phyloP scores from a whole-genome alignment of 2,113 vertebrate species.

The Grallaria varia region DNA sequence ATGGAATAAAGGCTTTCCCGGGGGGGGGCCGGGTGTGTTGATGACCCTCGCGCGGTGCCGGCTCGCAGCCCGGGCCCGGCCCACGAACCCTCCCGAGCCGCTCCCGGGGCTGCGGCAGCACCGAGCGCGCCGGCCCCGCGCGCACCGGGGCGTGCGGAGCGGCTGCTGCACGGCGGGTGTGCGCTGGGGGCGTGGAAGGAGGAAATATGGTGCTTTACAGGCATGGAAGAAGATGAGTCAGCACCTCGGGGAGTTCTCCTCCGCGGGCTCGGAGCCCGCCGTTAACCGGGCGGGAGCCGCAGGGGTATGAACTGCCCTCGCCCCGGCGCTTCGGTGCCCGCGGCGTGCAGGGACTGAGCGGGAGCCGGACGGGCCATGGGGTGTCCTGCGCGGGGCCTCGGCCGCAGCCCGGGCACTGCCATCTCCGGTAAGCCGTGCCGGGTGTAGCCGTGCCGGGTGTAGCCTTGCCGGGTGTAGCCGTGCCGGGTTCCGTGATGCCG shows the following conservation, averaged over 20 bases:
- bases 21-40: background rate
- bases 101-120: background rate
- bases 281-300: slow-evolving; percentile 3
- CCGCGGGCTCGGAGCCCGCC: slow-evolving; percentile 31
- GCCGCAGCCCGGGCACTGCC: background rate
- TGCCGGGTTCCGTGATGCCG: background rate
- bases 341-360: background rate
- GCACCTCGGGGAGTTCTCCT: slow-evolving; percentile 32
- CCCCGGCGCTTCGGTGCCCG: background rate
- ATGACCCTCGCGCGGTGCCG: background rate
- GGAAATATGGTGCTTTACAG: slow-evolving; percentile 33
- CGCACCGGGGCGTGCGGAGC: background rate
- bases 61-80: background rate
- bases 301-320: background rate
- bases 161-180: background rate
- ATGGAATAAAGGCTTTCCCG: background rate
- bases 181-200: slow-evolving; percentile 47
- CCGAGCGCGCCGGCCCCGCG: background rate
- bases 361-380: slow-evolving; percentile 21
- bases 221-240: slow-evolving; percentile 60
- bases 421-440: slow-evolving; percentile 18
- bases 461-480: background rate
- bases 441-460: background rate
- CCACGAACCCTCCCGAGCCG: background rate
- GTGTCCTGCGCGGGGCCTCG: background rate